Conservation (phyloP, 2,888 invertebrate species). For the Chrysolina oricalcia region DNA sequence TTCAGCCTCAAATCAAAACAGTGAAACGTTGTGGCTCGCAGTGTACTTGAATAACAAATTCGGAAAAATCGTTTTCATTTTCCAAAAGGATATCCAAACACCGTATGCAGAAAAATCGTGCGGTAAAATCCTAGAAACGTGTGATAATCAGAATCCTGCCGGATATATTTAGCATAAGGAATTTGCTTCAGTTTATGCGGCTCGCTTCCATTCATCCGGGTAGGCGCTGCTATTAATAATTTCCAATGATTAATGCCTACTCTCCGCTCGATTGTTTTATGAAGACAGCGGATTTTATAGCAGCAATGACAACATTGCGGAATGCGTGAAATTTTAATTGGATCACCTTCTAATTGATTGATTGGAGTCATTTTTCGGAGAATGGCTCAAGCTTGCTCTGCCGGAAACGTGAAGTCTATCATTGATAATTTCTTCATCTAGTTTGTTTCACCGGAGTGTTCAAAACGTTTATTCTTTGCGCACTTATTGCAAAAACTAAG, state of each 20-base stretch:
- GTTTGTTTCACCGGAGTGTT: no score
- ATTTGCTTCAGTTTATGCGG: constrained; percentile 3
- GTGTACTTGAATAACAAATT: neutral
- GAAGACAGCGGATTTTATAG: neutral
- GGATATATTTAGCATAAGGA: constrained; percentile 1
- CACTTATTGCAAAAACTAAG: no score
- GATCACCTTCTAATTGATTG: constrained; percentile 2
- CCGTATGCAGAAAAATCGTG: neutral
- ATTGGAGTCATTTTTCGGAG: neutral
- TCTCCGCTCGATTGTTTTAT: neutral
- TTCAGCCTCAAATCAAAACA: neutral
- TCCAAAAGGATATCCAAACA: neutral
- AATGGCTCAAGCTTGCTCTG: neutral
- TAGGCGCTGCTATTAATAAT: neutral
- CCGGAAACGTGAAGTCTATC: no score
- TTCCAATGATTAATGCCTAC: neutral
- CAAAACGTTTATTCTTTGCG: no score
- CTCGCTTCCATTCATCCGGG: neutral
- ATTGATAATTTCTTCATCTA: no score
- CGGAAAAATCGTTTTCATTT: neutral
- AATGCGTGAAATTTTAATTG: constrained; percentile 3
- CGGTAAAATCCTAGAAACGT: neutral
- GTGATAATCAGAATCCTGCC: neutral
- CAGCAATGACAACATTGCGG: neutral
- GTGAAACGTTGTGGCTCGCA: neutral